A percentile compares a stretch with the other conserved stretches of the same genome.
These are phyloP conservation scores for Brachypalpus laphriformis DNA, from an alignment of 2,888 invertebrate species.

Conservation along the genomic window DNA sequence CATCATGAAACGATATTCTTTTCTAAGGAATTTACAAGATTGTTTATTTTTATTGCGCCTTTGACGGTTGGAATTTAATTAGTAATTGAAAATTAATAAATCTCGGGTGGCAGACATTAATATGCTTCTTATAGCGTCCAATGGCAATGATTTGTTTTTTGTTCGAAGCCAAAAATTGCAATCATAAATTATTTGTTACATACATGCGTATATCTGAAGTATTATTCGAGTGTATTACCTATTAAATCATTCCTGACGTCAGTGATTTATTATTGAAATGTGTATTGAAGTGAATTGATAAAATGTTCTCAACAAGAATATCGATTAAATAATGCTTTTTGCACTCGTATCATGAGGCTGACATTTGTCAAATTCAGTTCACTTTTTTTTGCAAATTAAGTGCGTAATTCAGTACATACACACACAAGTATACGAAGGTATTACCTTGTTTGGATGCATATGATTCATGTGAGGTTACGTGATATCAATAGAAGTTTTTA, in stretches of 20 bases:
- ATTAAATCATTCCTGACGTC: constrained; percentile 30
- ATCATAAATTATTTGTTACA: constrained; percentile 1
- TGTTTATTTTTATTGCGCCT: background rate
- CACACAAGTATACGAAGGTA: background rate
- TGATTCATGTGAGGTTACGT: background rate
- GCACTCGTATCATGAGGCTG: background rate
- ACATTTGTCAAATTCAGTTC: background rate
- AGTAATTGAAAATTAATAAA: background rate
- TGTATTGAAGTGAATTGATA: background rate
- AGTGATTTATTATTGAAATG: constrained; percentile 30
- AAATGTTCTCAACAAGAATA: background rate
- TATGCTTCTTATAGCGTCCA: background rate
- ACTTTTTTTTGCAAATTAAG: background rate
- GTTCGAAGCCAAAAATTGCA: background rate
- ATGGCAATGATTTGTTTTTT: background rate
- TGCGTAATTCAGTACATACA: background rate
- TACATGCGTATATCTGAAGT: constrained; percentile 16
- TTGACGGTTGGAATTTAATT: background rate
- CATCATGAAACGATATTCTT: background rate
- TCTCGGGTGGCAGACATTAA: background rate
- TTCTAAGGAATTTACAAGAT: background rate
- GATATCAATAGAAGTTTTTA: background rate
- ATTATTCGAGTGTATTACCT: background rate
- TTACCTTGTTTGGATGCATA: background rate
- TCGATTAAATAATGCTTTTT: background rate